Percentiles rank a stretch among this genome's conserved stretches.
Evolutionary conservation across 2,888 invertebrate species (phyloP).

Genomic region (Agrilus mali): DNA sequence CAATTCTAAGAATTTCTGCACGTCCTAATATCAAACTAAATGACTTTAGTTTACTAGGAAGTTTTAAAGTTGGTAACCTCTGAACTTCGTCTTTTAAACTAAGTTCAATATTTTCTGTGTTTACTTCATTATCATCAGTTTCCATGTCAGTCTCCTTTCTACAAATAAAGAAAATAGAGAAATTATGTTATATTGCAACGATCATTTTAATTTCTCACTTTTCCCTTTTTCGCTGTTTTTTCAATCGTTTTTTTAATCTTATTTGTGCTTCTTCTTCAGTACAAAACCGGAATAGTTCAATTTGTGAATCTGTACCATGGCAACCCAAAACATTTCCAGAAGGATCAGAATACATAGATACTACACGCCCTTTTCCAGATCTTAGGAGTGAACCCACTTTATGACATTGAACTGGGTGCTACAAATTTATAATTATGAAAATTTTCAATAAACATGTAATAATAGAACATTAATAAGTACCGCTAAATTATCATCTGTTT

Average conservation of each 20-base stretch:
- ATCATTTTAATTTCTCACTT: slow-evolving; percentile 28
- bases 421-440: slow-evolving; percentile 22
- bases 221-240: slow-evolving; percentile 55
- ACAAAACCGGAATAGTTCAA: slow-evolving; percentile 77
- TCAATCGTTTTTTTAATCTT: slow-evolving; percentile 61
- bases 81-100: slow-evolving; percentile 62
- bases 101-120: slow-evolving; percentile 25
- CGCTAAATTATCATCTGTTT: slow-evolving; percentile 38
- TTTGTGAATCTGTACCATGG: slow-evolving; percentile 66
- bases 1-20: slow-evolving; percentile 56
- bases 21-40: slow-evolving; percentile 57
- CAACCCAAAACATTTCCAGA: slow-evolving; percentile 64
- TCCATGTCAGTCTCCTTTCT: slow-evolving; percentile 19
- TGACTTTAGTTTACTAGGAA: slow-evolving; percentile 57
- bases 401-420: slow-evolving; percentile 58
- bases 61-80: slow-evolving; percentile 51
- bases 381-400: slow-evolving; percentile 72
- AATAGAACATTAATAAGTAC: slow-evolving; percentile 25
- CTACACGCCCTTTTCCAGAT: slow-evolving; percentile 65
- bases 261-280: slow-evolving; percentile 59
- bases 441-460: not conserved
- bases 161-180: slow-evolving; percentile 5
- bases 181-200: not conserved
- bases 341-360: slow-evolving; percentile 58
- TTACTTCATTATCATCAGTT: slow-evolving; percentile 21